These are phyloP conservation scores for Acleris emargana DNA, from an alignment of 2,888 invertebrate species.

Conservation along the genomic window DNA sequence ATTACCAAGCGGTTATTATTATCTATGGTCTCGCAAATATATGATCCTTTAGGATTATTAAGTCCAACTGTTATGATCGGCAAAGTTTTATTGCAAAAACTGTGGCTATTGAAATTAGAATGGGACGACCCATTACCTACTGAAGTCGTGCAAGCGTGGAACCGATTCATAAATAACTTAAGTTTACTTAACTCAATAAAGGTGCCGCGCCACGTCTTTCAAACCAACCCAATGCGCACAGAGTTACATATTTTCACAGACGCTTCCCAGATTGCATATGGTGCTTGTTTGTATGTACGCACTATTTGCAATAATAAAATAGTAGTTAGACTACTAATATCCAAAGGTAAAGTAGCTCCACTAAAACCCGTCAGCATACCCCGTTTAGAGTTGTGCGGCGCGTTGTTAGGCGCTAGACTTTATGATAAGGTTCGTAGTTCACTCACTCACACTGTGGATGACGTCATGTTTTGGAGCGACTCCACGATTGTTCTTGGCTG, in stretches of 20 bases:
- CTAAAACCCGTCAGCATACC: constrained; percentile 41
- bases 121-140: constrained; percentile 29
- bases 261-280: constrained; percentile 41
- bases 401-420: not conserved
- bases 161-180: constrained; percentile 6
- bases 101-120: constrained; percentile 25
- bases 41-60: constrained; percentile 2
- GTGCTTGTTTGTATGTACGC: constrained; percentile 43
- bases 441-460: not conserved
- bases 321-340: too few relatives aligned
- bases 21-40: constrained; percentile 1
- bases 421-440: not conserved
- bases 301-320: not conserved
- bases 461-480: constrained; percentile 42
- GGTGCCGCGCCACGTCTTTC: constrained; percentile 22
- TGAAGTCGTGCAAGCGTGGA: constrained; percentile 16
- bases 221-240: not conserved
- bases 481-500: constrained; percentile 45
- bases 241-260: constrained; percentile 39
- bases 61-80: constrained; percentile 7
- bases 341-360: constrained; percentile 27
- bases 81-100: not conserved
- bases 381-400: not conserved
- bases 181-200: not conserved
- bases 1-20: not conserved